These are phyloP conservation scores for Falcunculus frontatus DNA, from an alignment of 2,113 vertebrate species.

Conservation along the genomic window DNA sequence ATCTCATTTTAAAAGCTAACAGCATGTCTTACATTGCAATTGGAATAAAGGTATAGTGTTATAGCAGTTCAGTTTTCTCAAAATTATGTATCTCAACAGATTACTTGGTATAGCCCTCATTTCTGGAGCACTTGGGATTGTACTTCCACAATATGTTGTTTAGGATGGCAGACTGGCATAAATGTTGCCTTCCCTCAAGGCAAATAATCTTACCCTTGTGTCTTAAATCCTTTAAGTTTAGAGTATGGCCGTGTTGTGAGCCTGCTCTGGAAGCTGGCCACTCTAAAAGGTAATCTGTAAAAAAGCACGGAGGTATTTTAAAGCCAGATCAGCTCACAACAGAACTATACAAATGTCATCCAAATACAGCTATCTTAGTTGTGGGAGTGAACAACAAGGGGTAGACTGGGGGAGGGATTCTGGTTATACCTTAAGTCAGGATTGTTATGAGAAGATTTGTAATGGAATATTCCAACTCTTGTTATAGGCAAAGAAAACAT, in stretches of 20 bases:
- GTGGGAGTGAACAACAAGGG: neutral
- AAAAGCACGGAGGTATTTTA: neutral
- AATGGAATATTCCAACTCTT: neutral
- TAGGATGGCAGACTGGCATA: neutral
- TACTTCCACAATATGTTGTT: neutral
- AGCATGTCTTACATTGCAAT: neutral
- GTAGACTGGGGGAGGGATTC: neutral
- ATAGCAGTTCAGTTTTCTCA: neutral
- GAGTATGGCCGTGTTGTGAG: neutral
- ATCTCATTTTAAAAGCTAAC: neutral
- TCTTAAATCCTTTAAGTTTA: neutral
- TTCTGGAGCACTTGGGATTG: neutral
- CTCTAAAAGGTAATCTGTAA: neutral
- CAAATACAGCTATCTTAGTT: neutral
- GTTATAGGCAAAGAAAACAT: neutral
- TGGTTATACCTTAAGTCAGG: neutral
- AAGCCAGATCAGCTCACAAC: neutral
- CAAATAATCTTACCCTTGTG: neutral
- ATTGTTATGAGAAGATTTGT: neutral
- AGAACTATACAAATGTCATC: neutral
- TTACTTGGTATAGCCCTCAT: neutral
- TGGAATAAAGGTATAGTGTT: neutral
- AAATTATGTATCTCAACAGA: rapidly evolving
- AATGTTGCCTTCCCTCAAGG: neutral
- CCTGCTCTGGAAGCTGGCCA: neutral